A percentile compares a stretch with the other conserved stretches of the same genome.
Evolutionary conservation across 2,797 vertebrate species (phyloP).

Genomic region (Parauchenoglanis ngamensis): DNA sequence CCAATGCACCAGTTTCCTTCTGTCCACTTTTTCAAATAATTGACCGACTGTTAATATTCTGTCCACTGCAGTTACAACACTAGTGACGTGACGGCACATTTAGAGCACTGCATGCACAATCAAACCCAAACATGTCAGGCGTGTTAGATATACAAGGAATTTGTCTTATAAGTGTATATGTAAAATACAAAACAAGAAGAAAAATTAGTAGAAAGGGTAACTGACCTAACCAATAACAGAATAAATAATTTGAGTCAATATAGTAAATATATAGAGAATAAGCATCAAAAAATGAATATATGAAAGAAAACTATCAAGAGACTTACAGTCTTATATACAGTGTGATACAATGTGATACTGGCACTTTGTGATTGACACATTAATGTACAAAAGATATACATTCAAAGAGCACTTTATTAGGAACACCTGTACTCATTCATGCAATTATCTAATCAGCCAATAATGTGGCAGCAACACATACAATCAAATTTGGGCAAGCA

Average conservation of each 20-base stretch:
- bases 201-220: not conserved
- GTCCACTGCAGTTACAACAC: not conserved
- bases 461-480: too few species aligned
- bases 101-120: not conserved
- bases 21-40: not conserved
- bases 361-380: not conserved
- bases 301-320: too few species aligned
- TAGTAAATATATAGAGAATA: not conserved
- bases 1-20: not conserved
- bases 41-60: not conserved
- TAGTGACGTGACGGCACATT: not conserved
- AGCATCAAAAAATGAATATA: too few species aligned
- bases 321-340: too few species aligned
- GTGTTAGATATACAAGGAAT: not conserved
- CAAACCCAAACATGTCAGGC: not conserved
- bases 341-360: not conserved
- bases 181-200: not conserved
- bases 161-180: not conserved
- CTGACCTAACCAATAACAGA: not conserved
- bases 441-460: too few species aligned
- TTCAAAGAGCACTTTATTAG: not conserved
- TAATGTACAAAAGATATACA: too few species aligned
- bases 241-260: not conserved
- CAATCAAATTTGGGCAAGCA: too few species aligned
- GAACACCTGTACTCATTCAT: too few species aligned